Conservation (phyloP, 2,888 invertebrate species). For the Melieria crassipennis region DNA sequence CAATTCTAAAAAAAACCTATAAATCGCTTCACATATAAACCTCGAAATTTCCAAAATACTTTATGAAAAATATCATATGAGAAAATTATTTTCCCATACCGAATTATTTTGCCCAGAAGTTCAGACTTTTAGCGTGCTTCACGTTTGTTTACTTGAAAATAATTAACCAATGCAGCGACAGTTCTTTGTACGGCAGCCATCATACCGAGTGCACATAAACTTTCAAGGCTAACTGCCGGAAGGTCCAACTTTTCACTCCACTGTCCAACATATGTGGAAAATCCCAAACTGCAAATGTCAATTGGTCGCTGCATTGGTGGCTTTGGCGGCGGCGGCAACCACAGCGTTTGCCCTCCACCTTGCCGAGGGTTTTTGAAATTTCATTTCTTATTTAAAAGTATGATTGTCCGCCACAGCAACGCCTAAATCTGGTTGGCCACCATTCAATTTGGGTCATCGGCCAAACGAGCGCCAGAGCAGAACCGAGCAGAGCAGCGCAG, state of each 20-base stretch:
- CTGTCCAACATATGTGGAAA: slow-evolving; percentile 34
- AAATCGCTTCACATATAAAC: no score
- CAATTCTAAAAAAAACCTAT: no score
- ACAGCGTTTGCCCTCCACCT: background rate
- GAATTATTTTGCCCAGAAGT: no score
- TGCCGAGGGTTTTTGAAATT: slow-evolving; percentile 4
- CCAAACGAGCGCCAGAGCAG: no score
- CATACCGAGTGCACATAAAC: background rate
- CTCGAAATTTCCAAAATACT: no score
- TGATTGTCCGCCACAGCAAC: background rate
- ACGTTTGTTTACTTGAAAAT: no score
- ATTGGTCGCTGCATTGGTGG: background rate
- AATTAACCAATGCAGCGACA: no score
- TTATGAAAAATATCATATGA: no score
- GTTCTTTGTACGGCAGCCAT: no score
- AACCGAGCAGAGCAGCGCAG: no score
- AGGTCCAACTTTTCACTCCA: slow-evolving; percentile 6
- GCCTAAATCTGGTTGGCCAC: background rate
- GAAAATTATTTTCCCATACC: no score
- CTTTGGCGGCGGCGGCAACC: background rate
- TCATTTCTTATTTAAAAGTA: slow-evolving; percentile 20
- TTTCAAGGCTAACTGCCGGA: slow-evolving; percentile 18
- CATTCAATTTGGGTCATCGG: background rate
- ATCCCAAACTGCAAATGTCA: slow-evolving; percentile 31
- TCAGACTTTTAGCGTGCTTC: no score